These are phyloP conservation scores for Empidonax alnorum DNA, from an alignment of 2,113 vertebrate species.

Conservation along the genomic window DNA sequence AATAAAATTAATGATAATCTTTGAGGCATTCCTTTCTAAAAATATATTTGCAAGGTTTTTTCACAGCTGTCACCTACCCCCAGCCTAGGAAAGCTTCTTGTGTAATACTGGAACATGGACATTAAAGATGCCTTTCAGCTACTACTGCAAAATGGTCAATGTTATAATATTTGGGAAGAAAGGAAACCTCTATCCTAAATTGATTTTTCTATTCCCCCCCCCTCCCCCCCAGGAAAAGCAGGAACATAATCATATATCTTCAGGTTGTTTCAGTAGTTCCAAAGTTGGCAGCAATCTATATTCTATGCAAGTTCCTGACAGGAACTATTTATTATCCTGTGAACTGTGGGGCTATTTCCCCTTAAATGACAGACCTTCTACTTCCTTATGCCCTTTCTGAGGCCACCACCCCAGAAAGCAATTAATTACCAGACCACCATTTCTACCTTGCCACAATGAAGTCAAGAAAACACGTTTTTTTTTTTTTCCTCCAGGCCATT, in stretches of 20 bases:
- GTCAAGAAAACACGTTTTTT: background rate
- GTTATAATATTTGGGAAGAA: background rate
- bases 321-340: background rate
- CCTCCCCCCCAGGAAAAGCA: background rate
- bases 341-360: background rate
- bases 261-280: background rate
- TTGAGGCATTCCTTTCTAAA: constrained; percentile 48
- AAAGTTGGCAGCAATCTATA: background rate
- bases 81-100: background rate
- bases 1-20: background rate
- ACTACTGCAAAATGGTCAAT: background rate
- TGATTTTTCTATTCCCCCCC: background rate
- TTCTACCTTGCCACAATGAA: background rate
- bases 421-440: background rate
- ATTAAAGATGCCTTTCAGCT: background rate
- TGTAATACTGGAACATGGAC: background rate
- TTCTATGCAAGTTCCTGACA: background rate
- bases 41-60: constrained; percentile 20
- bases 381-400: background rate
- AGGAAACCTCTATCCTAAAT: background rate
- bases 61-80: background rate
- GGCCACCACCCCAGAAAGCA: background rate
- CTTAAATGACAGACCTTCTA: background rate
- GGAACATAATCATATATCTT: background rate
- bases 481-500: background rate